Evolutionary conservation across 2,888 invertebrate genomes (phyloP).

Genomic region (Enoplolaimus lenunculus): DNA sequence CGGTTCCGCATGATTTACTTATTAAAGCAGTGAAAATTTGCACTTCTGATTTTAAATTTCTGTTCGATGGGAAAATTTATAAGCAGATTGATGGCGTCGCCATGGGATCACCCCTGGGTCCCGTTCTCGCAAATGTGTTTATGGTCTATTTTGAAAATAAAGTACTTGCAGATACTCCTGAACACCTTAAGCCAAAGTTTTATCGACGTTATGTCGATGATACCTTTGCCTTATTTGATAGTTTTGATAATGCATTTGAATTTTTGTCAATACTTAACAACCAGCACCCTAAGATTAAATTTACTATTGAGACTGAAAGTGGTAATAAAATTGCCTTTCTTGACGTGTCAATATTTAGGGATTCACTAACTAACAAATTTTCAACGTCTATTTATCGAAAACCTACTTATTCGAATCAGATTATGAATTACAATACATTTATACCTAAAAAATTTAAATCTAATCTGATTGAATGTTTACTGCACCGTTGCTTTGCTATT

Average conservation of each 20-base stretch:
- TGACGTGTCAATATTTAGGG: neutral
- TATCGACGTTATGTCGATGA: neutral
- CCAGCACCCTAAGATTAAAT: neutral
- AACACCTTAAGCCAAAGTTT: neutral
- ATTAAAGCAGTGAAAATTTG: neutral
- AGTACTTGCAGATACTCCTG: neutral
- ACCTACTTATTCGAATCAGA: neutral
- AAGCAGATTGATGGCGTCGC: neutral
- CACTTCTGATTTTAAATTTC: neutral
- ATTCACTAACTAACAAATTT: neutral
- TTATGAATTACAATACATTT: neutral
- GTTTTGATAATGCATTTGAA: neutral
- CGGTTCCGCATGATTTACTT: neutral
- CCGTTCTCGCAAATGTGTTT: neutral
- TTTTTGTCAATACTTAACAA: neutral
- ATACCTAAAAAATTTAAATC: neutral
- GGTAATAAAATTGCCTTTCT: neutral
- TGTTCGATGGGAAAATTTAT: neutral
- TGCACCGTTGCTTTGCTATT: neutral
- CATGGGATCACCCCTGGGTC: neutral
- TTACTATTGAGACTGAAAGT: neutral
- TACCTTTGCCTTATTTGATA: neutral
- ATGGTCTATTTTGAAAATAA: neutral
- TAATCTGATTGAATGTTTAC: neutral
- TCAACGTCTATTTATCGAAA: neutral